phyloP scores from a whole-genome alignment of 1,140 invertebrate genomes.

The Oreohelix idahoensis region DNA sequence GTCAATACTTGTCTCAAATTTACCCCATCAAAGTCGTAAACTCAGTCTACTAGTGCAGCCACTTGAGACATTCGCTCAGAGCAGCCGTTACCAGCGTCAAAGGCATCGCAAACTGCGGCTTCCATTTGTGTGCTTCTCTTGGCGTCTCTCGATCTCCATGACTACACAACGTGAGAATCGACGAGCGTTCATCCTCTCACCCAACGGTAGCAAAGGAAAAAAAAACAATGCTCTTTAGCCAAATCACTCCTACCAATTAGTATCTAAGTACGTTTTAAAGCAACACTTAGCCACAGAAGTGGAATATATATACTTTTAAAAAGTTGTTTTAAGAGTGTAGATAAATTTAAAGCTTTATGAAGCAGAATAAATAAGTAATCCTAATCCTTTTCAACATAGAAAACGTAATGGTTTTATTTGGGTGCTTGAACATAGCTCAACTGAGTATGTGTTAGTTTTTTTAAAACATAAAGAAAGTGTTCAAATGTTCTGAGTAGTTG shows the following conservation, averaged over 20 bases:
- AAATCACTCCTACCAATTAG: neutral
- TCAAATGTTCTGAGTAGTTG: no score
- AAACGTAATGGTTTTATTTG: no score
- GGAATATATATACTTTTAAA: no score
- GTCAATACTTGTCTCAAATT: conserved; percentile 1
- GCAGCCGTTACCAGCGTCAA: neutral
- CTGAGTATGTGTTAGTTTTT: no score
- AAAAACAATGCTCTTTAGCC: neutral
- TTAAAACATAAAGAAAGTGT: no score
- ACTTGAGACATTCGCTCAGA: neutral
- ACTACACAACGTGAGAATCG: conserved; percentile 6
- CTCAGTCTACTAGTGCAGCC: neutral
- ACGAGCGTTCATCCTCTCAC: conserved; percentile 9
- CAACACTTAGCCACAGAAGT: no score
- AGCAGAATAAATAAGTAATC: no score
- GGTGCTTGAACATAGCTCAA: no score
- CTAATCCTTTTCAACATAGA: no score
- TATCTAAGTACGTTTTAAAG: neutral
- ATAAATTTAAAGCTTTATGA: no score
- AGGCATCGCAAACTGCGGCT: neutral
- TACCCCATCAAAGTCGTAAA: conserved; percentile 10
- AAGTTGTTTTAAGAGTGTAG: no score
- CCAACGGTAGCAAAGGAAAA: no score
- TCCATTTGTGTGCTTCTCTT: neutral
- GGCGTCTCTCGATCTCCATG: neutral